A percentile compares a stretch with the other conserved stretches of the same genome.
phyloP scores from a whole-genome alignment of 35 echinoderm and acorn worm species.

The Ophioderma brevispina region DNA sequence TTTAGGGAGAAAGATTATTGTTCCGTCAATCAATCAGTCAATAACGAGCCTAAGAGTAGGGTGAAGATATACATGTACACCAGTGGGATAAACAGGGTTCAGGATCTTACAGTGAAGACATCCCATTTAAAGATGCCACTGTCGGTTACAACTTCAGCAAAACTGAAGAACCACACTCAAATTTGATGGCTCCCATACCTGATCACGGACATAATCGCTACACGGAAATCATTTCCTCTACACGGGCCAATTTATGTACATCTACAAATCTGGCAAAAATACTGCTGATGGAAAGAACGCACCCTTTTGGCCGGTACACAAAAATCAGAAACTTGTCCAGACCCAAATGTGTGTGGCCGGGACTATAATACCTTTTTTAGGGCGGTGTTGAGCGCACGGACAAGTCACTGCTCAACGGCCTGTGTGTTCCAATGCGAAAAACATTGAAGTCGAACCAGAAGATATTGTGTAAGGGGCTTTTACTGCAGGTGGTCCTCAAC shows the following conservation, averaged over 20 bases:
- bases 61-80: background rate
- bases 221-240: no score
- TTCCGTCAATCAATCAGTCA: no score
- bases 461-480: no score
- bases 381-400: conserved; percentile 40
- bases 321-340: no score
- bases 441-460: no score
- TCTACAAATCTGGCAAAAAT: background rate
- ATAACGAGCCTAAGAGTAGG: no score
- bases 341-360: no score
- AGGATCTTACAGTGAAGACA: background rate
- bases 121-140: background rate
- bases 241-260: conserved; percentile 19
- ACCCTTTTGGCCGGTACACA: background rate
- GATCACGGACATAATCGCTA: background rate
- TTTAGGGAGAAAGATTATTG: no score
- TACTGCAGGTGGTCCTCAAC: no score
- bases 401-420: background rate
- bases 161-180: conserved; percentile 3
- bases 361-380: conserved; percentile 20
- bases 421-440: no score
- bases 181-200: conserved; percentile 28
- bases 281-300: background rate
- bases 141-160: no score
- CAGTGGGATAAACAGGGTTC: no score